Evolutionary conservation across 2,888 invertebrate species (phyloP).

Genomic region (Pandemis heparana): DNA sequence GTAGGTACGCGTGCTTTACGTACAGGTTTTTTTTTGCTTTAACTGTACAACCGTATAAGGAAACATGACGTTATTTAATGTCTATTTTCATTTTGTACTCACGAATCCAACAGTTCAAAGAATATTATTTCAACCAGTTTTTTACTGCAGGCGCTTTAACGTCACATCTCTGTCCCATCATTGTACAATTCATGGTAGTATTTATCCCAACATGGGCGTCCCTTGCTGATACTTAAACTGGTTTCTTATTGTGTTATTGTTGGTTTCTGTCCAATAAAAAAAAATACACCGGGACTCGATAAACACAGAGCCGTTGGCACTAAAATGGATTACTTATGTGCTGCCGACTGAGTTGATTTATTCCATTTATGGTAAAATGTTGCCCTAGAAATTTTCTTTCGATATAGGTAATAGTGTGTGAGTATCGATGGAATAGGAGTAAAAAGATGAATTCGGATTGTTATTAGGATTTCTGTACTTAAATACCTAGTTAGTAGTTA

Average conservation of each 20-base stretch:
- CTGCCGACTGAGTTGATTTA: slow-evolving; percentile 34
- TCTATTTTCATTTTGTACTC: slow-evolving; percentile 41
- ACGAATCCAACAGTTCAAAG: slow-evolving; percentile 24
- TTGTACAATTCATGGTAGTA: slow-evolving; percentile 32
- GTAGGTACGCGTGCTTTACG: slow-evolving; percentile 46
- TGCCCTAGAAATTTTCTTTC: slow-evolving; percentile 7
- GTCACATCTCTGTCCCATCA: slow-evolving; percentile 42
- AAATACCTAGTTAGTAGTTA: not conserved
- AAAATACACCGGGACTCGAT: slow-evolving; percentile 43
- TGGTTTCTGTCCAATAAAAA: slow-evolving; percentile 29
- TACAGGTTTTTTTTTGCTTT: slow-evolving; percentile 33
- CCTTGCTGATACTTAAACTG: slow-evolving; percentile 35
- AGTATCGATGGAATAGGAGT: not conserved
- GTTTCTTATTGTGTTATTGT: slow-evolving; percentile 35
- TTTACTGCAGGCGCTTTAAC: slow-evolving; percentile 34
- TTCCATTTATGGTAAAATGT: slow-evolving; percentile 26
- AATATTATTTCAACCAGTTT: slow-evolving; percentile 35
- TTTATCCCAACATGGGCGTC: slow-evolving; percentile 29
- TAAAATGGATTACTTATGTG: slow-evolving; percentile 35
- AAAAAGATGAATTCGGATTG: not conserved
- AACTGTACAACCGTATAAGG: slow-evolving; percentile 27
- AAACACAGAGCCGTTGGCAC: slow-evolving; percentile 42
- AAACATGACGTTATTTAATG: slow-evolving; percentile 35
- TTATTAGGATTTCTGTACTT: not conserved
- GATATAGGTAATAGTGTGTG: not conserved